Evolutionary conservation across 2,797 vertebrate species (phyloP), one percentile per base, ranked within the genome.

Genomic region (Chelon auratus): DNA sequence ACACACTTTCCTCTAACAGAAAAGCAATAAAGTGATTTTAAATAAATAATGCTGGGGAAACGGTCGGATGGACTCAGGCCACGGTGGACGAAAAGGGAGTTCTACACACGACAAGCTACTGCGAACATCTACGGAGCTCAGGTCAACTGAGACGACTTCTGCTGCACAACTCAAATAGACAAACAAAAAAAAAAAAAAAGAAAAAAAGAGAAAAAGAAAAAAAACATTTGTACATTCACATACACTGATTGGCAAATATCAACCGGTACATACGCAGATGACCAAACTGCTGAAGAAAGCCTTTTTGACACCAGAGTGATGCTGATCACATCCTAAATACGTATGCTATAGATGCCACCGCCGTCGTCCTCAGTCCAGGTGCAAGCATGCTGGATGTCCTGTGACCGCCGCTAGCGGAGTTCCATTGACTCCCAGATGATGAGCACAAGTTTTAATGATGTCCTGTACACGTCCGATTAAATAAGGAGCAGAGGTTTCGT

Each of bases 141-240:
- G 86, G 80, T 93, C 85, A 90, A 90, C 90, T 85, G 90, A 91
- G 82, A 69, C 75, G 68, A 57, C 72, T 73, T 87, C 73, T 78
- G 78, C 77, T 62, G 81, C 70, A 86, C 78, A 88, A 88, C 81
- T 71, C 78, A 87, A 86, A 82, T 12, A 89, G 56, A 86, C 58
- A 65, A 13, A 91, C 63, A 74, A 69, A 81, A 4, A 1, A 20
- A 56, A 56, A 82, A 68, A 78, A 67, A 65, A 70, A 40, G 9
- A 5, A 52, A 52, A 43, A 43, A 15, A 43, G 14, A 45, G 55
- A 65, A 86, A 82, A 82, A 68, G 79, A 67, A 65, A 70, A 70
- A 62, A 66, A 87, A 83, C 77, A 77, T 85, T 89, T 90, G 87
- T 93, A 94, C 92, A 93, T 93, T 94, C 94, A 94, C 93, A 92